phyloP scores from a whole-genome alignment of 2,888 invertebrate genomes.

The Cantharis flavilabris region DNA sequence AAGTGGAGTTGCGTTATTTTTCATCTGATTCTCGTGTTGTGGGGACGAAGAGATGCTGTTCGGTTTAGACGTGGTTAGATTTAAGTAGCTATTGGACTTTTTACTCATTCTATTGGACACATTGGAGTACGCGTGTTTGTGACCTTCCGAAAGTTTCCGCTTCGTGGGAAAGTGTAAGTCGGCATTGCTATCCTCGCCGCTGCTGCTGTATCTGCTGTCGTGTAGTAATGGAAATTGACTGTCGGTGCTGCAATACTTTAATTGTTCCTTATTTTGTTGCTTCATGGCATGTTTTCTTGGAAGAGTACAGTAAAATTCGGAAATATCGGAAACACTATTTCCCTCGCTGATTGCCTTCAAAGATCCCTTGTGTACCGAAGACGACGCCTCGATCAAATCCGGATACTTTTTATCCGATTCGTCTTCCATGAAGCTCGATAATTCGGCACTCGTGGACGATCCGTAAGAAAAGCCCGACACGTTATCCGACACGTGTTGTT shows the following conservation, averaged over 20 bases:
- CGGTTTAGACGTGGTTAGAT: slow-evolving; percentile 63
- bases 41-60: slow-evolving; percentile 72
- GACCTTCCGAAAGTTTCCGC: slow-evolving; percentile 58
- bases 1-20: slow-evolving; percentile 63
- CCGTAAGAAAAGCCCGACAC: slow-evolving; percentile 29
- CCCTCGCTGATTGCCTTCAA: slow-evolving; percentile 50
- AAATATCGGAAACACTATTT: slow-evolving; percentile 50
- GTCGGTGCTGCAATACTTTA: slow-evolving; percentile 59
- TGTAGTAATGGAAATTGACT: slow-evolving; percentile 75
- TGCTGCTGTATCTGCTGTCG: slow-evolving; percentile 74
- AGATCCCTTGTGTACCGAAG: slow-evolving; percentile 38
- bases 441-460: slow-evolving; percentile 38
- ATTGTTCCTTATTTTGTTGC: slow-evolving; percentile 43
- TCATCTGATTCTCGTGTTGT: slow-evolving; percentile 50
- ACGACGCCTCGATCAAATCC: slow-evolving; percentile 51
- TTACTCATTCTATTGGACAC: slow-evolving; percentile 42
- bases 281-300: slow-evolving; percentile 55
- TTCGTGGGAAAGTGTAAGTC: slow-evolving; percentile 56
- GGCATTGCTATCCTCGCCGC: slow-evolving; percentile 64
- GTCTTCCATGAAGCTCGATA: slow-evolving; percentile 45
- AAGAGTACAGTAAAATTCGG: slow-evolving; percentile 67
- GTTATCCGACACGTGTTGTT: slow-evolving; percentile 41
- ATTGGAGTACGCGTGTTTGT: slow-evolving; percentile 38
- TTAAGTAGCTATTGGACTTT: slow-evolving; percentile 73
- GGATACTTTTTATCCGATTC: slow-evolving; percentile 47